Conservation (phyloP, 2,113 vertebrate genomes). For the Coptodon bakossiorum region DNA sequence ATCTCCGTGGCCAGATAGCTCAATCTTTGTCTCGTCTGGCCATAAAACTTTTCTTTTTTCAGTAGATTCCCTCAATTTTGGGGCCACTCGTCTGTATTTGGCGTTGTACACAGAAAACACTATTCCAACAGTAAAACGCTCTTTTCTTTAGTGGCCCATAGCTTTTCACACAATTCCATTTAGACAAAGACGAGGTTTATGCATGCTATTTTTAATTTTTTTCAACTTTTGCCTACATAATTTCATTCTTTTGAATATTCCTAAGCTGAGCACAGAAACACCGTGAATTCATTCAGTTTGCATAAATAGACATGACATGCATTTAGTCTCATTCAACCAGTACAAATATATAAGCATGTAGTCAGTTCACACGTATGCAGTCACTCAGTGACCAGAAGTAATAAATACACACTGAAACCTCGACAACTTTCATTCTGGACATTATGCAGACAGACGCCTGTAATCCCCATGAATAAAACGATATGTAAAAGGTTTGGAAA, state of each 20-base stretch:
- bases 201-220: conserved; percentile 40
- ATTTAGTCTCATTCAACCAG: conserved; percentile 46
- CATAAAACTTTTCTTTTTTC: background rate
- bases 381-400: conserved; percentile 58
- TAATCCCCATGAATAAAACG: conserved; percentile 67
- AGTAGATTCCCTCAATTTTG: background rate
- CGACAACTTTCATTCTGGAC: conserved; percentile 65
- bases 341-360: conserved; percentile 44
- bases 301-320: conserved; percentile 62
- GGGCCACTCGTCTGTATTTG: background rate
- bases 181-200: background rate
- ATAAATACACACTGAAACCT: conserved; percentile 61
- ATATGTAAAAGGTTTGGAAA: conserved; percentile 51
- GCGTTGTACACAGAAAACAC: background rate
- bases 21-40: background rate
- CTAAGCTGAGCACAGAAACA: conserved; percentile 48
- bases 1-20: background rate
- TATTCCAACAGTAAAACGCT: background rate
- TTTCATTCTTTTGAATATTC: conserved; percentile 38
- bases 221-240: conserved; percentile 37
- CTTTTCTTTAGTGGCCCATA: background rate
- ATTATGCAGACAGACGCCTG: conserved; percentile 51
- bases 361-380: conserved; percentile 31
- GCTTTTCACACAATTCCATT: background rate
- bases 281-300: conserved; percentile 54